Conservation (phyloP, 2,888 invertebrate genomes). For the Halocaridina rubra region DNA sequence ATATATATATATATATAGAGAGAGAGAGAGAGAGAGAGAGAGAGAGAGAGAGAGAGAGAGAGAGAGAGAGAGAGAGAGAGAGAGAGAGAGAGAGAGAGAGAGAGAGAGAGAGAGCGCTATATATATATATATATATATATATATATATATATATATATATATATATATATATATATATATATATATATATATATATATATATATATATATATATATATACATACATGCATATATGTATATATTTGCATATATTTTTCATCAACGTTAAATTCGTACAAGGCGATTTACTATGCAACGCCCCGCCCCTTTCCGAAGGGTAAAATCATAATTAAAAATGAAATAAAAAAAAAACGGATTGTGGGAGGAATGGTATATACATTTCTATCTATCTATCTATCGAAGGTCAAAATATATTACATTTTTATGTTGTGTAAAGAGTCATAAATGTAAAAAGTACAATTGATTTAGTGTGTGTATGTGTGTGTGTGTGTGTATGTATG, state of each 20-base stretch:
- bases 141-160: conserved; percentile 24
- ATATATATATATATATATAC: conserved; percentile 11
- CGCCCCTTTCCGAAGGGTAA: too few relatives aligned
- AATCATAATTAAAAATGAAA: too few relatives aligned
- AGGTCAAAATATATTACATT: too few relatives aligned
- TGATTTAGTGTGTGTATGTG: too few relatives aligned
- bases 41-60: not conserved
- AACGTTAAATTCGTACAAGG: too few relatives aligned
- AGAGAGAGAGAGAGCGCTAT: not conserved
- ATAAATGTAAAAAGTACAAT: too few relatives aligned
- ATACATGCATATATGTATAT: conserved; percentile 13
- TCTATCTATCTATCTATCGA: too few relatives aligned
- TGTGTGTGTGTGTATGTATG: not conserved
- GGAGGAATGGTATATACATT: too few relatives aligned
- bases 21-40: too few relatives aligned
- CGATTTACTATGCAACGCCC: too few relatives aligned
- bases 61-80: not conserved
- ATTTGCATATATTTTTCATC: not conserved
- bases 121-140: not conserved
- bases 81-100: not conserved
- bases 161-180: conserved; percentile 23
- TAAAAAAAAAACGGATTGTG: too few relatives aligned
- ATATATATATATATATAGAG: not conserved
- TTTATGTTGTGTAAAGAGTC: too few relatives aligned
- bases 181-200: conserved; percentile 11